phyloP scores from a whole-genome alignment of 2,113 vertebrate species.

The Columbina picui region DNA sequence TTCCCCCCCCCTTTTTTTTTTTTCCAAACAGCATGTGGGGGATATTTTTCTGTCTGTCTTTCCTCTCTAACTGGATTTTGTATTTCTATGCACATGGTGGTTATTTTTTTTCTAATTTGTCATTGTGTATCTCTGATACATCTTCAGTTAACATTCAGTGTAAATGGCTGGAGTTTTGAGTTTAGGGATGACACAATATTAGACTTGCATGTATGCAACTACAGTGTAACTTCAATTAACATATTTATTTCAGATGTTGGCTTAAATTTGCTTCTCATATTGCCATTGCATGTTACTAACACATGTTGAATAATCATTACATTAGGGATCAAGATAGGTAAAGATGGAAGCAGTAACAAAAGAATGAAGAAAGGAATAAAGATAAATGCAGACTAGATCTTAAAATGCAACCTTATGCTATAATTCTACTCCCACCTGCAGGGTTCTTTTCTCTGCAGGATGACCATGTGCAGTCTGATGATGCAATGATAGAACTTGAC shows the following conservation, averaged over 20 bases:
- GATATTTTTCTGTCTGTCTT: neutral
- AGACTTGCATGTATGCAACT: neutral
- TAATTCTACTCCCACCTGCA: neutral
- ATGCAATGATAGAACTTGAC: neutral
- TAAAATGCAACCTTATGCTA: neutral
- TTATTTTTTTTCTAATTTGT: neutral
- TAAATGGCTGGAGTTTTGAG: neutral
- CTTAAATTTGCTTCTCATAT: neutral
- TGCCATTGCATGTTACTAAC: neutral
- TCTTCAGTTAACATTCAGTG: neutral
- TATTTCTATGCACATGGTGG: accelerated
- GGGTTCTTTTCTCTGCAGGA: neutral
- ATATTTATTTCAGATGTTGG: neutral
- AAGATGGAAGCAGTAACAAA: neutral
- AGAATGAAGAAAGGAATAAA: neutral
- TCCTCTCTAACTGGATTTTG: neutral
- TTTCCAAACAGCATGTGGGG: neutral
- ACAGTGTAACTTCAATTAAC: neutral
- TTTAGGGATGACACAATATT: neutral
- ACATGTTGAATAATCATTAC: neutral
- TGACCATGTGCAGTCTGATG: neutral
- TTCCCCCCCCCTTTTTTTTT: neutral
- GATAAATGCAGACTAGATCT: neutral
- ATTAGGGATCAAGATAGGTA: neutral
- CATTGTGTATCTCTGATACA: neutral